Evolutionary conservation across 2,888 invertebrate species (phyloP), one percentile per base, ranked within the genome.

Genomic region (Oscheius sp.): DNA sequence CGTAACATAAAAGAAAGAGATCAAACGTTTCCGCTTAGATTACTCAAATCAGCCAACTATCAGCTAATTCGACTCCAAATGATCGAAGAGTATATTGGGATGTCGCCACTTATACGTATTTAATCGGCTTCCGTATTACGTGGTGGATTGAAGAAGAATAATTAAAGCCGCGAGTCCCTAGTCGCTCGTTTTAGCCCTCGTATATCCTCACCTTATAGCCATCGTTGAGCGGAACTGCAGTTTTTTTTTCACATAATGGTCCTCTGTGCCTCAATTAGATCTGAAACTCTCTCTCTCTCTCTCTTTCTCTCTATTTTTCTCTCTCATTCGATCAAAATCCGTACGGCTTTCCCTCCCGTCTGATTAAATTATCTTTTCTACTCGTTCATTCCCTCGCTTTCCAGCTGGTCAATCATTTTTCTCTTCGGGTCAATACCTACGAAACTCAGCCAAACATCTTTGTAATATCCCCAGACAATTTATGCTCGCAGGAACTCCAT

Each of bases 291-390:
- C 20, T 50, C 20, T 55, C 33, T 29, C 3, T 53, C 17, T 4
- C 31, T 20, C 31, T 53, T 52, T 52, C 23, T 3, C 23, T 6
- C 17, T 10, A 12, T 48, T 10, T 48, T 10, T 46, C 23, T 48
- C 17, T 5, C 20, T 15, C 20, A 48, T 5, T 3, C 48, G 25
- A 20, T 3, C 10, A 3, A 15, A 23, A 20, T 48, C n/a, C n/a
- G n/a, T n/a, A n/a, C n/a, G 4, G 23, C 20, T 20, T 12, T 5
- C 50, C 4, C 20, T 15, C 42, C 39, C 61, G 61, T 45, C 42
- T 29, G 61, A 61, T 61, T 61, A 25, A 27, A 61, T 61, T 61
- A 39, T 39, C 17, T n/a, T 42, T 61, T 61, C 39, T 53, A n/a
- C 53, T 53, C 20, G 39, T 58, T 58, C 23, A 42, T 58, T 39